Conservation (phyloP, 53 echinoderm and acorn worm genomes). For the Holothuria leucospilota region DNA sequence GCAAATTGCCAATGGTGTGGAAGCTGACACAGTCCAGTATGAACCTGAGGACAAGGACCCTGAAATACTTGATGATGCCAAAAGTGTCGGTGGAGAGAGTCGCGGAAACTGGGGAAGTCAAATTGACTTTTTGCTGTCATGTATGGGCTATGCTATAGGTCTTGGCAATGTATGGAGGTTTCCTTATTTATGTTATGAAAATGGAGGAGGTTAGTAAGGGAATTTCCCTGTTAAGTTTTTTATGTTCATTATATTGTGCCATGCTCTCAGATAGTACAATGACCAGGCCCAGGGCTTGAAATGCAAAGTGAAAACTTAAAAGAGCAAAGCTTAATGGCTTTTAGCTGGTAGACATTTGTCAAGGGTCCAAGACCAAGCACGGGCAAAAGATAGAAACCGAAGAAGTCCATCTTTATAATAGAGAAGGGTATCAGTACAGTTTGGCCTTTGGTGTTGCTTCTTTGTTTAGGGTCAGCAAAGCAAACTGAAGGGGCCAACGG, state of each 20-base stretch:
- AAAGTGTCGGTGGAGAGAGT: conserved; percentile 27
- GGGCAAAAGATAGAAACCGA: no score
- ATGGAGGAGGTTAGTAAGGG: conserved; percentile 59
- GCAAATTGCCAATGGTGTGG: no score
- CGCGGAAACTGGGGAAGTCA: conserved; percentile 64
- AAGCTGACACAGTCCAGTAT: no score
- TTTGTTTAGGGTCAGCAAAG: no score
- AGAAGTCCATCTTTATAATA: no score
- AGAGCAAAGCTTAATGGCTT: not conserved
- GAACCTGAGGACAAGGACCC: not conserved
- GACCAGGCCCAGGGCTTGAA: no score
- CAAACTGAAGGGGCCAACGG: no score
- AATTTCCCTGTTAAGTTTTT: no score
- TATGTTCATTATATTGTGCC: not conserved
- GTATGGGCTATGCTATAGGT: conserved; percentile 65
- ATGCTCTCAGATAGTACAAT: not conserved
- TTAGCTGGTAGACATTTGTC: no score
- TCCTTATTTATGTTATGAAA: conserved; percentile 64
- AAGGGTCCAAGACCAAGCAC: no score
- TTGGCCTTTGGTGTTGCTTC: no score
- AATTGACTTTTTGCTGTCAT: conserved; percentile 62
- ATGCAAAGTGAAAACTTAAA: not conserved
- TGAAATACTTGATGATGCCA: not conserved
- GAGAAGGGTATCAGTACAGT: no score
- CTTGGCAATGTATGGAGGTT: conserved; percentile 70